Base-by-base conservation (phyloP, 2,888 invertebrate species). In the Agrochola circellaris region DNA sequence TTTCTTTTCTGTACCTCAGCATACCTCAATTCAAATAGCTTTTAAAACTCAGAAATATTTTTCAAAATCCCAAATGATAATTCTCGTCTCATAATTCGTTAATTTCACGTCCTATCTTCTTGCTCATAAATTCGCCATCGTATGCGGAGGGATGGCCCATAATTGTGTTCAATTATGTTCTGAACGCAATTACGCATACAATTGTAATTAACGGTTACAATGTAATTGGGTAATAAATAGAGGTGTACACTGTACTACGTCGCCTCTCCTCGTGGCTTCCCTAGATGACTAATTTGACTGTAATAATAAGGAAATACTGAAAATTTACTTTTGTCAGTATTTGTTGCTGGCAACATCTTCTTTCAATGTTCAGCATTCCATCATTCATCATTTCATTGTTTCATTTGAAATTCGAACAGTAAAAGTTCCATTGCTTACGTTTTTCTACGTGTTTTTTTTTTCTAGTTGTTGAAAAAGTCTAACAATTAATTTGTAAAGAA, bases 201-300 rank as follows among this genome's bases (percentile, higher is more conserved):
- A 75, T 81, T 82, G 80, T 88, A 82, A 88, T 85, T 84, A 84
- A 87, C 83, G 81, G 73, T 77, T 73, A 78, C 77, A 69, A 82
- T 76, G 82, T 87, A 86, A 88, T 89, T 87, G 82, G 72, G 83
- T 86, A 87, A 88, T 89, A 87, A 89, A 86, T 84, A 86, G 84
- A 83, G 79, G 51, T 74, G 26, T 67, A 60, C 64, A 54, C n/a
- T 66, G 60, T 61, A 51, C 20, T 51, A 23, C 77, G 71, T 64
- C 61, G 26, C n/a, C 58, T 80, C 54, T 61, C 58, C 65, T 68
- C 42, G 61, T 42, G 17, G n/a, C 30, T 26, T 26, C 23, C n/a
- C n/a, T 15, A 34, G 7, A 38, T 54, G 8, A 38, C 20, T 34
- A 58, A 62, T 51, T 58, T 17, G 34, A 23, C 6, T 42, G 4